Evolutionary conservation across 2,113 vertebrate species (phyloP), one percentile per base, ranked within the genome.

Genomic region (Leucoraja erinaceus): DNA sequence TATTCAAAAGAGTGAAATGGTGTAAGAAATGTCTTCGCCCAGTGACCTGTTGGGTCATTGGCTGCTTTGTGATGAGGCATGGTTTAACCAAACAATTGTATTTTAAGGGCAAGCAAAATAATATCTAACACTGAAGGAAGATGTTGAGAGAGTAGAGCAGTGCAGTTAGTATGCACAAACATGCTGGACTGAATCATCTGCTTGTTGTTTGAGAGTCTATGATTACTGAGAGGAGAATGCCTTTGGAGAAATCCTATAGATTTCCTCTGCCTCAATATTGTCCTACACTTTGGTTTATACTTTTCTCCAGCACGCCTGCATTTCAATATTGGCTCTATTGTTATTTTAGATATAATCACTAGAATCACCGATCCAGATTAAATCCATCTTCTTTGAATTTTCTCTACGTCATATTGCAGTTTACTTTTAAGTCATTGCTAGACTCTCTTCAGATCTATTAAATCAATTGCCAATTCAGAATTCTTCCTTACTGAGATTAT

Each of bases 381-480:
- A 22, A 83, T 8, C 33, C 20, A 56, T 3, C 22, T 5, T 31
- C n/a, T 59, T 18, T 12, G 28, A 59, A 31, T 14, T 63, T 5
- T 12, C 14, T 63, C n/a, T 14, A 86, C 83, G 70, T 63, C 28
- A 16, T 28, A 84, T n/a, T 14, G 28, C n/a, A 31, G 83, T 6
- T 16, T 31, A 28, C n/a, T 61, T 81, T 84, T 16, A 6, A 83
- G 3, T 83, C 47, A 28, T 20, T 86, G 25, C 25, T 86, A n/a
- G 59, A 86, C 14, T 63, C 83, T 63, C 1, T 86, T 14, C 59
- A 31, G 1, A 31, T 86, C 20, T 31, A 61, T 63, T 86, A 1
- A 59, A 86, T 86, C 83, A 86, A 16, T 61, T 84, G 54, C 38
- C 81, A 59, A 59, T 84, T 86, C 83, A 86, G 28, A 31, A 63